Evolutionary conservation across 2,797 vertebrate genomes (phyloP).

Genomic region (Thalassophryne amazonica): DNA sequence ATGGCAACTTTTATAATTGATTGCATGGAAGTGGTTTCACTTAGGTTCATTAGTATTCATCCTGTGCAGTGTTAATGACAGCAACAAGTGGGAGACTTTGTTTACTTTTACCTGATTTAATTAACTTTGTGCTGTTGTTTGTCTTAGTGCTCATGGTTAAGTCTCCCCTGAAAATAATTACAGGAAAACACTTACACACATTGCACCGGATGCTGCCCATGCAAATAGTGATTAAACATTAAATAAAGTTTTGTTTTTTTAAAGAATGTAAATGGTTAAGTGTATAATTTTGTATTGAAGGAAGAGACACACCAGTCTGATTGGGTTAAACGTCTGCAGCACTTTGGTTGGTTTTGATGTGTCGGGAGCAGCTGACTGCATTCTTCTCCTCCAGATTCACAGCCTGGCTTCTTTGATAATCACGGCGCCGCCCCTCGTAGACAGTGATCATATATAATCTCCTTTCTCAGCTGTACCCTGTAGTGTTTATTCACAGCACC

Average conservation of each 20-base stretch:
- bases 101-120: slow-evolving; percentile 51
- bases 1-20: neutral
- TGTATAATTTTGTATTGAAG: slow-evolving; percentile 40
- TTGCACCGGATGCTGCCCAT: too few species aligned
- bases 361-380: slow-evolving; percentile 78
- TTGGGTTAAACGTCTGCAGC: slow-evolving; percentile 30
- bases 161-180: neutral
- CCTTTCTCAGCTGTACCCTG: slow-evolving; percentile 11
- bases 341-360: slow-evolving; percentile 57
- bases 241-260: neutral
- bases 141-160: slow-evolving; percentile 19
- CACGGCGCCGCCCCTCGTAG: slow-evolving; percentile 43
- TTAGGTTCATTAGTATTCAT: neutral
- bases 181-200: too few species aligned
- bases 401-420: slow-evolving; percentile 58
- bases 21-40: neutral
- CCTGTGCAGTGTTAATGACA: slow-evolving; percentile 3
- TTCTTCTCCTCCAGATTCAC: slow-evolving; percentile 69
- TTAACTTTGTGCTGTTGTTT: slow-evolving; percentile 36
- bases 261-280: neutral
- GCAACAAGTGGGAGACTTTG: slow-evolving; percentile 41
- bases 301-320: slow-evolving; percentile 35
- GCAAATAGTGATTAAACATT: slow-evolving; percentile 4
- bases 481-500: slow-evolving; percentile 39
- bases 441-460: slow-evolving; percentile 57